These are phyloP conservation scores for Euproctis similis DNA, from an alignment of 2,888 invertebrate species.

Conservation along the genomic window DNA sequence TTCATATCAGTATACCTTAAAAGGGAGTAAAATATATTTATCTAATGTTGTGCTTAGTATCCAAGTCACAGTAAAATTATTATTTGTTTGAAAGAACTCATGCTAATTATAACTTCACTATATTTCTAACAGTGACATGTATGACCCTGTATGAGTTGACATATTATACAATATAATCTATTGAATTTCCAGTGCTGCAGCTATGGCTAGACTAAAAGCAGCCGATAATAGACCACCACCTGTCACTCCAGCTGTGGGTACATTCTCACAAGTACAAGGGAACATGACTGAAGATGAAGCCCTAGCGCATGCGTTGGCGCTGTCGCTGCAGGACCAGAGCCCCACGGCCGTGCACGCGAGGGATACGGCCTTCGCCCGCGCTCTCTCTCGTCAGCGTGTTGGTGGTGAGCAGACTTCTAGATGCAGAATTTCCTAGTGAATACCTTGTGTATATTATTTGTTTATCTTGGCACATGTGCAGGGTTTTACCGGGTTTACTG, in stretches of 20 bases:
- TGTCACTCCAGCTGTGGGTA: slow-evolving; percentile 30
- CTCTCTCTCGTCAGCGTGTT: slow-evolving; percentile 55
- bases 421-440: slow-evolving; percentile 50
- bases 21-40: too few relatives aligned
- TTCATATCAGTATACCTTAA: too few relatives aligned
- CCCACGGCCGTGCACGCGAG: slow-evolving; percentile 31
- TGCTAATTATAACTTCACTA: too few relatives aligned
- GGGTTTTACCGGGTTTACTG: too few relatives aligned
- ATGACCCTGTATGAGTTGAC: too few relatives aligned
- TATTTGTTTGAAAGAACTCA: too few relatives aligned
- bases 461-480: too few relatives aligned
- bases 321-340: slow-evolving; percentile 74
- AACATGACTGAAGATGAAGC: slow-evolving; percentile 93
- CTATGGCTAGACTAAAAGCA: slow-evolving; percentile 55
- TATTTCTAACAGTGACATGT: too few relatives aligned
- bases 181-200: slow-evolving; percentile 52
- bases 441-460: too few relatives aligned
- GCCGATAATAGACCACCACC: slow-evolving; percentile 38
- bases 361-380: slow-evolving; percentile 68
- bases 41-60: too few relatives aligned
- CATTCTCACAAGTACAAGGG: slow-evolving; percentile 76
- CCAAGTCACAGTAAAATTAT: too few relatives aligned
- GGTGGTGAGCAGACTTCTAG: slow-evolving; percentile 59
- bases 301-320: slow-evolving; percentile 86
- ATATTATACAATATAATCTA: too few relatives aligned